phyloP scores from a whole-genome alignment of 1,140 invertebrate species.

The Zaprionus kolodkinae region DNA sequence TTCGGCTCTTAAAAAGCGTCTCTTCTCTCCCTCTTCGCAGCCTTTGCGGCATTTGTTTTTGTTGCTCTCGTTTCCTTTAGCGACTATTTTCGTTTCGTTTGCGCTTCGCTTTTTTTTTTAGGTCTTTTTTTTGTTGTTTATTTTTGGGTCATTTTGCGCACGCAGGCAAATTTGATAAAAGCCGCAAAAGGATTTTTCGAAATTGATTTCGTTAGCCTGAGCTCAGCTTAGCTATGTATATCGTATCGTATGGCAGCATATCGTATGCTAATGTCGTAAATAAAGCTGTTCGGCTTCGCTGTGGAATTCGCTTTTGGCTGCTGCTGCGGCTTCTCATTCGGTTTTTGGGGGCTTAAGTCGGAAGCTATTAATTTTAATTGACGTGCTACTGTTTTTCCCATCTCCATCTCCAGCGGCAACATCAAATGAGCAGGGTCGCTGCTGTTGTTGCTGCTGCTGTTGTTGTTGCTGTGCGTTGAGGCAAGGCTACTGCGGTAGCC shows the following conservation, averaged over 20 bases:
- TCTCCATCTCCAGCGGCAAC: slow-evolving; percentile 32
- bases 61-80: background rate
- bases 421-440: background rate
- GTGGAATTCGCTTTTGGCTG: slow-evolving; percentile 1
- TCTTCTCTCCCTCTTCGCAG: slow-evolving; percentile 44
- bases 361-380: slow-evolving; percentile 82
- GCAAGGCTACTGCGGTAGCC: background rate
- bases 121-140: slow-evolving; percentile 19
- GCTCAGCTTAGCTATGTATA: slow-evolving; percentile 6
- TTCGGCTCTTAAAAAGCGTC: slow-evolving; percentile 69
- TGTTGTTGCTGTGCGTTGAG: slow-evolving; percentile 15
- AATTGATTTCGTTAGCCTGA: slow-evolving; percentile 65
- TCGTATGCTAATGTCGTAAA: slow-evolving; percentile 76
- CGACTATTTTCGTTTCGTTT: slow-evolving; percentile 16
- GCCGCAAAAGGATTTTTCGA: slow-evolving; percentile 79
- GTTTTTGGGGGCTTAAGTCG: slow-evolving; percentile 63
- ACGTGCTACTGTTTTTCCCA: slow-evolving; percentile 74
- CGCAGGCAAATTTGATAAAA: slow-evolving; percentile 77
- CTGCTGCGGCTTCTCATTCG: slow-evolving; percentile 18
- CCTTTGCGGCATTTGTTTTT: slow-evolving; percentile 56
- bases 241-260: background rate
- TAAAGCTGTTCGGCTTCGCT: slow-evolving; percentile 59
- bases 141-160: slow-evolving; percentile 43
- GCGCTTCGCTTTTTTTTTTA: background rate
- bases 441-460: background rate